Evolutionary conservation across 2,888 invertebrate genomes (phyloP), one percentile per base, ranked within the genome.

Genomic region (Xanthorhoe designata): DNA sequence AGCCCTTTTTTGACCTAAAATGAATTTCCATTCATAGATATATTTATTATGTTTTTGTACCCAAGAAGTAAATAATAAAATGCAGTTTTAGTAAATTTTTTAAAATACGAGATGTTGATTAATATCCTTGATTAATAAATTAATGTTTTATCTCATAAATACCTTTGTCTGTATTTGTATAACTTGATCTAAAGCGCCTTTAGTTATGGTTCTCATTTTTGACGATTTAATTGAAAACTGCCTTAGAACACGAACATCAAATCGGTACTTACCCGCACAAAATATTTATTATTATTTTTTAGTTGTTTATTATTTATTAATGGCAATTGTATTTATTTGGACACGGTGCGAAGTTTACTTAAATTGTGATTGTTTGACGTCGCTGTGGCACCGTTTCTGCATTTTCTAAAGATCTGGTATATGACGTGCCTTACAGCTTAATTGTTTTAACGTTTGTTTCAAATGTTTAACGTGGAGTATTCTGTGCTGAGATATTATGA

Each of bases 221-320:
- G 49, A 56, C 50, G 60, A 63, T 64, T 63, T 67, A 66, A 58
- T 24, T 65, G 55, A 56, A 69, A 66, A 69, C 57, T 66, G 71
- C 70, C 71, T 61, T 65, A 53, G 57, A 32, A 66, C 61, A 69
- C 64, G 51, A 59, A 68, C 69, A 71, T 75, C 76, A 71, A 72
- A 85, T 88, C 82, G 85, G 91, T 91, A 91, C 91, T 91, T 91
- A 91, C 80, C 88, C 86, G 90, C 91, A 91, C 91, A 90, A 91
- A 35, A 89, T 85, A 81, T 79, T 79, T 82, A 76, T 83, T 79
- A 71, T 71, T 81, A 57, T 66, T 63, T 1, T 81, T 82, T 83
- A 83, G 80, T 85, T 84, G 64, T 77, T 77, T 78, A 72, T 64
- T 71, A 70, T 81, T 90, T 87, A 89, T 89, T 88, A 89, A 87